These are phyloP conservation scores for Sebastes fasciatus DNA, from an alignment of 2,113 vertebrate genomes.

Conservation along the genomic window DNA sequence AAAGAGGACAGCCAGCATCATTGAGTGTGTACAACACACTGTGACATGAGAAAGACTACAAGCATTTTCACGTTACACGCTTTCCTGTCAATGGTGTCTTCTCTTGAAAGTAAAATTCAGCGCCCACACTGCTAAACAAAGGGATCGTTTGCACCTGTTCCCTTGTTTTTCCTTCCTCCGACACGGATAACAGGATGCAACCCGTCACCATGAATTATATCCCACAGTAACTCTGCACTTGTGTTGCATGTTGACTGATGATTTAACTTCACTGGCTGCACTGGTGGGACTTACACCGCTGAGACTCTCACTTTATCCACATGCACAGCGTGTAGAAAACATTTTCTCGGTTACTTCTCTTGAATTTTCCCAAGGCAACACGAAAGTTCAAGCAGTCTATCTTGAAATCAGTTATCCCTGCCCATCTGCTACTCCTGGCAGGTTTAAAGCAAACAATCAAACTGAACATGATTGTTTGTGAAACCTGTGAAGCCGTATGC, in stretches of 20 bases:
- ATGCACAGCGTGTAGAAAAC: slow-evolving; percentile 10
- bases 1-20: background rate
- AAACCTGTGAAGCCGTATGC: slow-evolving; percentile 33
- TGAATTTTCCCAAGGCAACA: slow-evolving; percentile 29
- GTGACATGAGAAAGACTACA: too few species aligned
- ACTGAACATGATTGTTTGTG: slow-evolving; percentile 44
- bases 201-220: background rate
- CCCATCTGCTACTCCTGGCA: slow-evolving; percentile 44
- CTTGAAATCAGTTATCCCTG: slow-evolving; percentile 35
- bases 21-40: background rate
- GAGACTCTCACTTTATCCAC: slow-evolving; percentile 22
- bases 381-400: slow-evolving; percentile 25
- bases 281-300: background rate
- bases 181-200: too few species aligned
- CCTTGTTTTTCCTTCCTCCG: background rate
- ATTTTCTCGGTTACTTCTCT: slow-evolving; percentile 17
- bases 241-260: background rate
- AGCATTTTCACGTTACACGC: background rate
- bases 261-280: background rate
- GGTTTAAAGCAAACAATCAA: slow-evolving; percentile 55
- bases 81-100: background rate
- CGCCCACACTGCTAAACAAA: background rate
- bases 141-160: background rate
- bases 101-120: background rate
- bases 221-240: background rate